phyloP scores from a whole-genome alignment of 2,888 invertebrate species.

The Lumbricus terrestris region DNA sequence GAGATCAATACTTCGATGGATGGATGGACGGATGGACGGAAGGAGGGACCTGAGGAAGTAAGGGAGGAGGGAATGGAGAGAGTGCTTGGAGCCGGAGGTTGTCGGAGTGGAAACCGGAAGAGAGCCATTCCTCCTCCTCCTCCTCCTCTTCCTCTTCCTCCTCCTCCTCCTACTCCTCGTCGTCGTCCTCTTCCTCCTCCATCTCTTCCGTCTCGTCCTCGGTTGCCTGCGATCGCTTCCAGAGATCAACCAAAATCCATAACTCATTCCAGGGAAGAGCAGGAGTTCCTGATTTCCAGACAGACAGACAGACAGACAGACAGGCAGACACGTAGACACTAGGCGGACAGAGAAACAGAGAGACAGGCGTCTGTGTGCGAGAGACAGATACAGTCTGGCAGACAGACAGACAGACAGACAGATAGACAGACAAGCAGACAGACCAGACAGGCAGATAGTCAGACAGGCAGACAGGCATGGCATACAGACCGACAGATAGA shows the following conservation, averaged over 20 bases:
- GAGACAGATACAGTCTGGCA: no score
- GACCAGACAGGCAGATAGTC: neutral
- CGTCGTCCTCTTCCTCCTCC: no score
- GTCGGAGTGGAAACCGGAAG: neutral
- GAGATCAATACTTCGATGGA: neutral
- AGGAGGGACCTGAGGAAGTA: no score
- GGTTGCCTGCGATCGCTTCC: constrained; percentile 26
- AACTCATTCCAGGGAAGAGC: neutral
- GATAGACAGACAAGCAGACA: neutral
- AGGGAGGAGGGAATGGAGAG: no score
- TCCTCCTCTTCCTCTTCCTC: no score
- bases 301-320: neutral
- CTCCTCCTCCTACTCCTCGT: no score
- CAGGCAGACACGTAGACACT: no score
- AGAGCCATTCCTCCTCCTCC: constrained; percentile 32
- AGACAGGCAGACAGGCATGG: neutral
- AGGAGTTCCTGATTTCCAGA: neutral
- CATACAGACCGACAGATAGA: neutral
- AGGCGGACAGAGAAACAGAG: neutral
- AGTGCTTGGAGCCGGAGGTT: neutral
- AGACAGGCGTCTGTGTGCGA: no score
- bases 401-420: neutral
- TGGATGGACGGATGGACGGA: neutral
- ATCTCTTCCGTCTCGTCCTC: constrained; percentile 27
- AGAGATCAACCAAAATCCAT: constrained; percentile 23